phyloP scores from a whole-genome alignment of 2,113 vertebrate genomes.

The Stegastes partitus region DNA sequence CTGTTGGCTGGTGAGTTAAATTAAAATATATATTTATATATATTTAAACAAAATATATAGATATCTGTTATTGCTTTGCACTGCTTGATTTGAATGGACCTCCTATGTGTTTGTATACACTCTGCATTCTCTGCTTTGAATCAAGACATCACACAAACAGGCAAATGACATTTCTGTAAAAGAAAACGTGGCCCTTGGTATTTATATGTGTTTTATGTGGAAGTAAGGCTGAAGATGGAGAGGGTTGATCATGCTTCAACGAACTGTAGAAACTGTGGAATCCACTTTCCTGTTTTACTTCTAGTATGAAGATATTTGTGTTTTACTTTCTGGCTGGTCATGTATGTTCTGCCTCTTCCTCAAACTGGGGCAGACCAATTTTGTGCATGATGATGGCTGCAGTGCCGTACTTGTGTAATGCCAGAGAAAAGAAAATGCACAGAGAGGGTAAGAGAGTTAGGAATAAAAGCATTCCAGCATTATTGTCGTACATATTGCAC shows the following conservation, averaged over 20 bases:
- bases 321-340: neutral
- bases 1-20: no score
- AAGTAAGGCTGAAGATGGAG: neutral
- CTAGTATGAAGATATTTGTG: neutral
- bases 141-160: neutral
- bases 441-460: no score
- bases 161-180: neutral
- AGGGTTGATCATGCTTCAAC: no score
- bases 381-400: no score
- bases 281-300: neutral
- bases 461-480: no score
- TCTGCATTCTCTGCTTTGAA: neutral
- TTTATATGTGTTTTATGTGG: neutral
- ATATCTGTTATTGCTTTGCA: neutral
- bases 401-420: no score
- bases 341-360: no score
- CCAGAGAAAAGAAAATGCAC: no score
- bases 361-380: no score
- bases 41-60: no score
- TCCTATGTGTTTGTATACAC: neutral
- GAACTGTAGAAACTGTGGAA: neutral
- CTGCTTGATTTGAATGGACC: neutral
- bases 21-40: no score
- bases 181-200: neutral
- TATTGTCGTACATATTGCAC: no score